phyloP scores from a whole-genome alignment of 2,797 vertebrate genomes.

The Buceros bicornis region DNA sequence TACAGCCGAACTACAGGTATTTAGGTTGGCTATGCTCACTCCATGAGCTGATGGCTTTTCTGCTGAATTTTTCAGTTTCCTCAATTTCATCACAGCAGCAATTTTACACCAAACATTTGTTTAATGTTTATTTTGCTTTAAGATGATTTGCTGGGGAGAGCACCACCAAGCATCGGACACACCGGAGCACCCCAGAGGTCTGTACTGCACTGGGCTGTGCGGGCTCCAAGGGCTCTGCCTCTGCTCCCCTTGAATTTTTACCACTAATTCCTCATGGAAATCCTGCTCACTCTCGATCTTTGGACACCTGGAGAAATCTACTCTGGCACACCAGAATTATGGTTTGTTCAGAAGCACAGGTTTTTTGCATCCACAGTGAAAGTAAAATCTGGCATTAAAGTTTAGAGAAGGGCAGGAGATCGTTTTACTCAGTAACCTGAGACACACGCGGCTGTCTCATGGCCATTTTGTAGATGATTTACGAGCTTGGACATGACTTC shows the following conservation, averaged over 20 bases:
- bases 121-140: neutral
- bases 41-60: neutral
- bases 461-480: constrained; percentile 44
- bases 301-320: neutral
- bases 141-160: neutral
- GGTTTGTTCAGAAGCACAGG: neutral
- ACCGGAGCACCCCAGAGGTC: neutral
- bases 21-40: neutral
- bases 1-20: neutral
- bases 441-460: neutral
- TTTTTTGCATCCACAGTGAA: neutral
- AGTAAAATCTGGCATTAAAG: neutral
- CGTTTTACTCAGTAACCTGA: constrained; percentile 4
- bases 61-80: neutral
- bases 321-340: neutral
- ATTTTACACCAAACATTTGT: neutral
- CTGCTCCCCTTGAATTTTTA: neutral
- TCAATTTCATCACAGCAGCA: neutral
- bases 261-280: neutral
- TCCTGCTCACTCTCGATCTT: neutral
- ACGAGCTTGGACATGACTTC: neutral
- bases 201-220: fast-evolving
- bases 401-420: neutral
- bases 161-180: neutral
- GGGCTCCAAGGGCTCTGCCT: neutral